Conservation (phyloP, 2,113 vertebrate genomes). For the Chionomys nivalis region DNA sequence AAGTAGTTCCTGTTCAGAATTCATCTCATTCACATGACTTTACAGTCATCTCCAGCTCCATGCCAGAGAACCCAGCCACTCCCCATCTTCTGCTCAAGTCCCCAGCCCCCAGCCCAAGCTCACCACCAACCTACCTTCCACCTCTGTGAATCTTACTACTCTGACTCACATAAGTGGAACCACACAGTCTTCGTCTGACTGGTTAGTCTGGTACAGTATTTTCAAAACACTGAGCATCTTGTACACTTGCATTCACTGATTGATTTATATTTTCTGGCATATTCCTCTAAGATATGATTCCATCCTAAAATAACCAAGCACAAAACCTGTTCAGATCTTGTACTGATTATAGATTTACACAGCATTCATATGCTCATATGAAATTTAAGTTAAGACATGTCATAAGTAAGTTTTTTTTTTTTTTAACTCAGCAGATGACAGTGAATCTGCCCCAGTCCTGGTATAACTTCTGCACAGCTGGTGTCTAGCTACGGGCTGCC, state of each 20-base stretch:
- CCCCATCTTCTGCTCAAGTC: background rate
- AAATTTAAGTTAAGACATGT: background rate
- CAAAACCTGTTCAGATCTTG: background rate
- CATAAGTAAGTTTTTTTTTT: background rate
- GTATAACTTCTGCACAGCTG: background rate
- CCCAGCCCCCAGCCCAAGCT: too few species aligned
- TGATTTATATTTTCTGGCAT: background rate
- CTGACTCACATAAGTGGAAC: background rate
- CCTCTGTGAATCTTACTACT: background rate
- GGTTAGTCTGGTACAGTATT: background rate
- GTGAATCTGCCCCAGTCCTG: background rate
- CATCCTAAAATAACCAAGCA: background rate
- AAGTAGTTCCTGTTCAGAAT: background rate
- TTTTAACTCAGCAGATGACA: background rate
- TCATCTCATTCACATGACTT: background rate
- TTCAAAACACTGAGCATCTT: background rate
- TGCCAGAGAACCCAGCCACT: background rate
- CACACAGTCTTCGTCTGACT: background rate
- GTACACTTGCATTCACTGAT: background rate
- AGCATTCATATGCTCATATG: background rate
- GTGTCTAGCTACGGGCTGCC: background rate
- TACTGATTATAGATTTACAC: background rate
- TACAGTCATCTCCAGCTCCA: background rate
- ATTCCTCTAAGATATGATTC: background rate
- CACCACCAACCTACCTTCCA: too few species aligned